Evolutionary conservation across 1,140 invertebrate species (phyloP).

Genomic region (Cydia strobilella): DNA sequence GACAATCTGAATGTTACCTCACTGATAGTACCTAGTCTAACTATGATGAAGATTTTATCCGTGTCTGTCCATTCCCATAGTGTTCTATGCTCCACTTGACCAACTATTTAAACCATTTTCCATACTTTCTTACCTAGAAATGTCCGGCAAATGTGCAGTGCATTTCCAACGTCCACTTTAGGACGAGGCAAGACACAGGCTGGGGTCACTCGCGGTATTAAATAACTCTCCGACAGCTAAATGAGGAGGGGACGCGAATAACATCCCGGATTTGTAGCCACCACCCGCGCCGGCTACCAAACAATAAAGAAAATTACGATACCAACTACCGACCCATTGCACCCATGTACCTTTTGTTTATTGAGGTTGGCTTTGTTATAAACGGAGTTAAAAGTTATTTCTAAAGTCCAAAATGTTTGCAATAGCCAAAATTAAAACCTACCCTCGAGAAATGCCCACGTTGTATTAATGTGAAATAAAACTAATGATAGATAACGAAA

Average conservation of each 20-base stretch:
- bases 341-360: slow-evolving; percentile 30
- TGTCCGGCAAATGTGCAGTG: slow-evolving; percentile 72
- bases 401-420: background rate
- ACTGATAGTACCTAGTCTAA: too few species aligned
- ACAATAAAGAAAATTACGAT: slow-evolving; percentile 55
- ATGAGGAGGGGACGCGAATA: slow-evolving; percentile 70
- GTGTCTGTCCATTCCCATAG: background rate
- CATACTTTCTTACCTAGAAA: slow-evolving; percentile 25
- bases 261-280: slow-evolving; percentile 45
- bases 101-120: slow-evolving; percentile 1
- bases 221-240: slow-evolving; percentile 76
- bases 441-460: background rate
- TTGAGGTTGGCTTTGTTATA: slow-evolving; percentile 26
- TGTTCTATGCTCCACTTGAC: slow-evolving; percentile 44
- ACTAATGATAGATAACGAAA: too few species aligned
- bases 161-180: slow-evolving; percentile 54
- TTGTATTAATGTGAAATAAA: too few species aligned
- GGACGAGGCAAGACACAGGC: slow-evolving; percentile 46
- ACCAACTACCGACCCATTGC: slow-evolving; percentile 42
- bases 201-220: slow-evolving; percentile 75
- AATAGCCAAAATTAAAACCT: background rate
- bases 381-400: slow-evolving; percentile 4
- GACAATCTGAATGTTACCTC: too few species aligned
- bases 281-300: slow-evolving; percentile 40
- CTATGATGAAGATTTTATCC: background rate